Evolutionary conservation across 2,888 invertebrate species (phyloP), one percentile per base, ranked within the genome.

Genomic region (Ichneumoninae sp.): DNA sequence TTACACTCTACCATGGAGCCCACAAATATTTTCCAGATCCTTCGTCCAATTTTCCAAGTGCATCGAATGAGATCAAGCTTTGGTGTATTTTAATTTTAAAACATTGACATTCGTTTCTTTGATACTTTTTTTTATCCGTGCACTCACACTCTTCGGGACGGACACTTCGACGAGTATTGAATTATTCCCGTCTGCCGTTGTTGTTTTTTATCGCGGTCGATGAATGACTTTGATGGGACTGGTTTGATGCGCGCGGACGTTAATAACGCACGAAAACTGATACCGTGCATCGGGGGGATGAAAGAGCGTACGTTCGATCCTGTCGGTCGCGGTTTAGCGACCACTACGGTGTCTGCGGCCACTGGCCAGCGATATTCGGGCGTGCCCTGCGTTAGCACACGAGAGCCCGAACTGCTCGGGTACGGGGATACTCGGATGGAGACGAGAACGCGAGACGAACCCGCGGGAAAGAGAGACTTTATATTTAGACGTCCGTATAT

Each of bases 401-500:
- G 30, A 63, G 30, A 30, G 50, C 36, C 50, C 52, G 47, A 75
- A 75, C 75, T 75, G 50, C 63, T 57, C 19, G 69, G n/a, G 63
- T 63, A 13, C 50, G 57, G 19, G 69, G n/a, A 47, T 47, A 47
- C 44, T 10, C 19, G 10, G 74, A 26, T 57, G 74, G 60, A 70
- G 74, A 30, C 52, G 47, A 30, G 74, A 80, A 16, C 44, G 44
- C 44, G 83, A 83, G 74, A 40, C 36, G 65, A 79, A 60, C 65
- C 40, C 66, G 66, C 68, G 77, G 63, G 52, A 19, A 68, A 81
- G 74, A 69, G 68, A 77, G 77, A 73, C 83, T 83, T 84, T 84
- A 84, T 81, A 84, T 84, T 84, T 84, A 84, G 84, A 77, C 76
- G 71, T 77, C 44, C 80, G 66, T 80, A 76, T 74, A 76, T 66